phyloP scores from a whole-genome alignment of 2,113 vertebrate species.

The Gavia stellata region DNA sequence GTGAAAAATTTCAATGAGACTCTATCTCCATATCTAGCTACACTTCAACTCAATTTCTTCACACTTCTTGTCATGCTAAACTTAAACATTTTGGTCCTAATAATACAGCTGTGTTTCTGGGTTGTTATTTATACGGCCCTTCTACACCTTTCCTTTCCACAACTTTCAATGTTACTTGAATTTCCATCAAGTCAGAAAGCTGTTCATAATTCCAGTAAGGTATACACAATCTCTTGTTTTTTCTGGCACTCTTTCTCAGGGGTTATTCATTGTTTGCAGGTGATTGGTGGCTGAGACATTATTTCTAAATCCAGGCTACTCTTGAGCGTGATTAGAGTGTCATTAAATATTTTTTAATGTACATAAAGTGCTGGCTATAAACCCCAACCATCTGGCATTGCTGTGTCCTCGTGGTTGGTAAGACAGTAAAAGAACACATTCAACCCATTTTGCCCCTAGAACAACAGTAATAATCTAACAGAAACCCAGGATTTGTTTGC shows the following conservation, averaged over 20 bases:
- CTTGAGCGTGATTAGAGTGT: neutral
- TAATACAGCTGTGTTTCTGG: neutral
- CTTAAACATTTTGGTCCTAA: conserved; percentile 7
- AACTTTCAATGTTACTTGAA: conserved; percentile 31
- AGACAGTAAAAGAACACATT: neutral
- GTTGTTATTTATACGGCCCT: neutral
- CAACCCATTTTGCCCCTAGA: neutral
- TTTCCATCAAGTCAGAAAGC: conserved; percentile 31
- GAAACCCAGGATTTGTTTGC: neutral
- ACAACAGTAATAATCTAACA: neutral
- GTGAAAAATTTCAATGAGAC: neutral
- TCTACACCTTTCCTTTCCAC: conserved; percentile 29
- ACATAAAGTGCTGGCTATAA: conserved; percentile 11
- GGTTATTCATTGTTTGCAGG: conserved; percentile 42
- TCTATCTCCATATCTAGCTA: neutral
- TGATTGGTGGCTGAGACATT: conserved; percentile 16
- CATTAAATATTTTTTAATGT: conserved; percentile 39
- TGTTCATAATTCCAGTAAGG: conserved; percentile 43
- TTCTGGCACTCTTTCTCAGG: conserved; percentile 21
- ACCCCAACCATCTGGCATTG: neutral
- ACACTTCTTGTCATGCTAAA: conserved; percentile 20
- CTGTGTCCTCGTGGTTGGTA: neutral
- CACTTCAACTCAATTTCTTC: conserved; percentile 27
- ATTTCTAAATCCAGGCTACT: conserved; percentile 37
- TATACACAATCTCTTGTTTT: conserved; percentile 18